phyloP scores from a whole-genome alignment of 2,113 vertebrate species.

The Myotis brandtii region DNA sequence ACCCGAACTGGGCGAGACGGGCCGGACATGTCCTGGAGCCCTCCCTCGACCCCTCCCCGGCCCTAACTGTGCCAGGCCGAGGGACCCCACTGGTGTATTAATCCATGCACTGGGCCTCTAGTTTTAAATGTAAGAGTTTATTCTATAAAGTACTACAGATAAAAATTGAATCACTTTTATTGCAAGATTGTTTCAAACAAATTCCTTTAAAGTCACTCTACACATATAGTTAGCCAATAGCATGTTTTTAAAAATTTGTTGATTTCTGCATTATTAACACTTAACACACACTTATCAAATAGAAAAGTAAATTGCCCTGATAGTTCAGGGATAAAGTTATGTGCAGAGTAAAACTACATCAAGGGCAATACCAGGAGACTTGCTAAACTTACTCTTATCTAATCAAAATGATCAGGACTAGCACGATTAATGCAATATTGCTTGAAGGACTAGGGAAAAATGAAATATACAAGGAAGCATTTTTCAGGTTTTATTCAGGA shows the following conservation, averaged over 20 bases:
- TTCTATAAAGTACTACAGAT: not conserved
- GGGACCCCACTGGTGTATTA: no score
- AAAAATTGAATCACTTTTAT: not conserved
- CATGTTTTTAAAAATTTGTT: not conserved
- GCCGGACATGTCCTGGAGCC: no score
- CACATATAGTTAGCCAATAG: not conserved
- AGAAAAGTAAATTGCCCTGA: not conserved
- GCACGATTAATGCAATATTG: not conserved
- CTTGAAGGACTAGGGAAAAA: not conserved
- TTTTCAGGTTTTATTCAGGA: conserved; percentile 4
- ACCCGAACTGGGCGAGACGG: no score
- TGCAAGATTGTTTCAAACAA: not conserved
- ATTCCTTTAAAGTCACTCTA: conserved; percentile 17
- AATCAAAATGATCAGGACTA: not conserved
- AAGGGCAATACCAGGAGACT: not conserved
- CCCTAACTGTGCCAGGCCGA: no score
- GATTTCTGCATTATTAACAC: conserved; percentile 7
- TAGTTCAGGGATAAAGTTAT: not conserved
- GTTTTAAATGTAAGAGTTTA: not conserved
- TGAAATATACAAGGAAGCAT: not conserved
- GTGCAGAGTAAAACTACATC: not conserved
- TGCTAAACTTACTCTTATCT: not conserved
- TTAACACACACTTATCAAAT: not conserved
- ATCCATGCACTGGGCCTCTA: no score
- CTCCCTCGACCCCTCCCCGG: no score